A percentile compares a stretch with the other conserved stretches of the same genome.
Conservation (phyloP, 2,888 invertebrate species). For the Anarsia innoxiella region DNA sequence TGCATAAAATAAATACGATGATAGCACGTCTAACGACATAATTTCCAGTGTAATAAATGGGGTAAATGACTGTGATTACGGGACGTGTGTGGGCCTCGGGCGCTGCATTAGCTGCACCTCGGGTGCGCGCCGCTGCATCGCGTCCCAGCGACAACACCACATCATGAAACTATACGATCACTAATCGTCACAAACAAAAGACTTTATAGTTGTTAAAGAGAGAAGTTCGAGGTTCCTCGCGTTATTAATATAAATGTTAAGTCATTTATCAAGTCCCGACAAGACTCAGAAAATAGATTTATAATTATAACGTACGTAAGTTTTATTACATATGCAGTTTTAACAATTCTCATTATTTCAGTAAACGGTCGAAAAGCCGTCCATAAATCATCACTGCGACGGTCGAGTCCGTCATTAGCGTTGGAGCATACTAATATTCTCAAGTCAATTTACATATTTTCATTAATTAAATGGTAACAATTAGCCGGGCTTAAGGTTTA, state of each 20-base stretch:
- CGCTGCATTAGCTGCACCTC: constrained; percentile 3
- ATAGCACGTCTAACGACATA: constrained; percentile 43
- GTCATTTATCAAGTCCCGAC: constrained; percentile 12
- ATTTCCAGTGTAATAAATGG: constrained; percentile 41
- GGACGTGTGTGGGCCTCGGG: constrained; percentile 25
- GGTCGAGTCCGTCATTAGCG: constrained; percentile 38
- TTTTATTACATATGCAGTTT: constrained; percentile 30
- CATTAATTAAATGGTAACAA: constrained; percentile 33
- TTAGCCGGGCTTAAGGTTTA: constrained; percentile 1
- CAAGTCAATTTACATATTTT: constrained; percentile 58
- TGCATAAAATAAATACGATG: constrained; percentile 44
- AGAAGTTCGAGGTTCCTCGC: constrained; percentile 2
- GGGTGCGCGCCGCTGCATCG: background rate
- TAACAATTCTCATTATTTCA: constrained; percentile 49
- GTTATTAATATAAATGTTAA: constrained; percentile 6
- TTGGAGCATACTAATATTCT: constrained; percentile 31
- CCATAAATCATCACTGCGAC: constrained; percentile 53
- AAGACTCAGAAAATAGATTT: constrained; percentile 20
- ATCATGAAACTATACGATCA: background rate
- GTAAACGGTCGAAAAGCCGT: constrained; percentile 47
- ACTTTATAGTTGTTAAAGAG: background rate
- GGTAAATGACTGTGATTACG: constrained; percentile 45
- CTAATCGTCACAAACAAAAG: background rate
- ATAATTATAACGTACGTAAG: constrained; percentile 27
- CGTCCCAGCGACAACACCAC: background rate